Conservation (phyloP, 2,888 invertebrate genomes). For the Terebella lapidaria region DNA sequence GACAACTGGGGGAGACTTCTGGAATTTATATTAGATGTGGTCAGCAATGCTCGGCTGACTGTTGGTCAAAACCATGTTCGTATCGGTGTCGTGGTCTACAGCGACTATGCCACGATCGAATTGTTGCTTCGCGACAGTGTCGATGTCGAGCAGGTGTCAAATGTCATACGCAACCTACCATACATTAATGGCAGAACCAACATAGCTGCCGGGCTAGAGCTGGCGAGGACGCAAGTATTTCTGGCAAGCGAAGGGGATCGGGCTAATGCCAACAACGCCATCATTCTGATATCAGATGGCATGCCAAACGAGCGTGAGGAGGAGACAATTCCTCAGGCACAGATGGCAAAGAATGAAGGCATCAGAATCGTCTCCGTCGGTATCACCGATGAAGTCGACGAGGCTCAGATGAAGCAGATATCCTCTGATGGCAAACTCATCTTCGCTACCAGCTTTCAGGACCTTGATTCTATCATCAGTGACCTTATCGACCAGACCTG, state of each 20-base stretch:
- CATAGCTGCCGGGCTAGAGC: background rate
- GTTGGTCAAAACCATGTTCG: background rate
- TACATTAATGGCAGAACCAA: background rate
- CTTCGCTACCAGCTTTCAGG: too few relatives aligned
- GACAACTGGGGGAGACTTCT: background rate
- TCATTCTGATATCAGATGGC: background rate
- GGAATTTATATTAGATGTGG: background rate
- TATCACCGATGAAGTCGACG: background rate
- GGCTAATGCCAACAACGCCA: too few relatives aligned
- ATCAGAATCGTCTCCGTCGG: background rate
- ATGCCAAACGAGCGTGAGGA: background rate
- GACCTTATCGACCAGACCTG: too few relatives aligned
- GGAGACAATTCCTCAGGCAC: background rate
- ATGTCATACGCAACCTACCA: background rate
- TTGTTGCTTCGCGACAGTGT: background rate
- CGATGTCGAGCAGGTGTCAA: too few relatives aligned
- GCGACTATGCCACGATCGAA: background rate
- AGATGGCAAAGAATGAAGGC: background rate
- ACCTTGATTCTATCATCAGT: too few relatives aligned
- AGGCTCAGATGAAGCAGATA: background rate
- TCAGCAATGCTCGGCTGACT: background rate
- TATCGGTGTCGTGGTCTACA: background rate
- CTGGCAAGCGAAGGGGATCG: background rate
- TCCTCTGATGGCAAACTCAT: too few relatives aligned
- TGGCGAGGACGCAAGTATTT: background rate